These are phyloP conservation scores for Palythoa grandis DNA, from an alignment of 92 coral and sea anemone species.

Conservation along the genomic window DNA sequence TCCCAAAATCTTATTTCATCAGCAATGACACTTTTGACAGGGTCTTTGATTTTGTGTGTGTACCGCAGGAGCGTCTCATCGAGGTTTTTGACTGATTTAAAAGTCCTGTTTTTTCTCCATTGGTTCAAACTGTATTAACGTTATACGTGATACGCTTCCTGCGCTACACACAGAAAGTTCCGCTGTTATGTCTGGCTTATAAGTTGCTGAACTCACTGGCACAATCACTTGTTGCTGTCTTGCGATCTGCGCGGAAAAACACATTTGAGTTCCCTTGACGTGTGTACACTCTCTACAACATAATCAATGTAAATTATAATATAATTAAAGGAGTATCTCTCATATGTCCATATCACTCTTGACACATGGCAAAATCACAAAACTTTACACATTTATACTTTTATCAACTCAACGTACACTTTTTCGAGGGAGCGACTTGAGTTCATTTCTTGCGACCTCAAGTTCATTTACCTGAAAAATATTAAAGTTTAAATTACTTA, in stretches of 20 bases:
- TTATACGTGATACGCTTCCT: too few species aligned
- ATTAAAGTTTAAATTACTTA: background rate
- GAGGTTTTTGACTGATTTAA: too few species aligned
- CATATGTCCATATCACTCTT: background rate
- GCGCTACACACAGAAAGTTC: too few species aligned
- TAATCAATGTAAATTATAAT: background rate
- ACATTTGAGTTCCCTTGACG: conserved; percentile 22
- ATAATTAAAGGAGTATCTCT: background rate
- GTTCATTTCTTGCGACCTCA: conserved; percentile 22
- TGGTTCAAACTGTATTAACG: too few species aligned
- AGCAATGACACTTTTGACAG: too few species aligned
- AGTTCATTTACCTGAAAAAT: conserved; percentile 22
- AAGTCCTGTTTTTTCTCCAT: too few species aligned
- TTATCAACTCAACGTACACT: background rate
- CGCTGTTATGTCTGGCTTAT: background rate
- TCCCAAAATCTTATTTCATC: too few species aligned
- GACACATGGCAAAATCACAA: background rate
- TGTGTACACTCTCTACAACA: conserved; percentile 36
- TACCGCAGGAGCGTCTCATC: too few species aligned
- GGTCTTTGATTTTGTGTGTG: too few species aligned
- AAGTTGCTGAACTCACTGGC: conserved; percentile 9
- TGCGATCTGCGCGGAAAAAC: conserved; percentile 32
- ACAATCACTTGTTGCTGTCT: conserved; percentile 19
- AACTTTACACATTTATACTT: background rate
- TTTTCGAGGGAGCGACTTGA: conserved; percentile 16